Evolutionary conservation across 2,113 vertebrate genomes (phyloP).

Genomic region (Amia ocellicauda): DNA sequence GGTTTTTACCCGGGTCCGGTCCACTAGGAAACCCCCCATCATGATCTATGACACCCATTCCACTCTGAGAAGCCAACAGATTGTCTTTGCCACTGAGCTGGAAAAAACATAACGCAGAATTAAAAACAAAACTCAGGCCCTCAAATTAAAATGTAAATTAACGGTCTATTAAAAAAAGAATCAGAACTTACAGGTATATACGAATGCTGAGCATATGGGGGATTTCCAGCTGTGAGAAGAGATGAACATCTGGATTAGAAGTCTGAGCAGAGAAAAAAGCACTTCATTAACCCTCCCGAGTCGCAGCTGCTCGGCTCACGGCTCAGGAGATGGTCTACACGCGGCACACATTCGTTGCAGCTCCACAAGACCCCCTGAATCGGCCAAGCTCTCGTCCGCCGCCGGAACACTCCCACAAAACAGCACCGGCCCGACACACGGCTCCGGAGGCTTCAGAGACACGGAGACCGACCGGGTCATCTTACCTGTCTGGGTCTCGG

Average conservation of each 20-base stretch:
- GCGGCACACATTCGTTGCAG: no score
- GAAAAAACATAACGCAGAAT: slow-evolving; percentile 28
- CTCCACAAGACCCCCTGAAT: no score
- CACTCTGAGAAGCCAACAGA: slow-evolving; percentile 66
- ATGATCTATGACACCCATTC: slow-evolving; percentile 61
- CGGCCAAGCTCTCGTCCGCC: no score
- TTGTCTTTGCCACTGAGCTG: slow-evolving; percentile 74
- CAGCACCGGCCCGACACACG: no score
- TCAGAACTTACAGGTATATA: slow-evolving; percentile 16
- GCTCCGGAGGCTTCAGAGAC: no score
- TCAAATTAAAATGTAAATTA: not conserved
- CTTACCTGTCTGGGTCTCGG: slow-evolving; percentile 81
- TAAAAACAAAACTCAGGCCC: not conserved
- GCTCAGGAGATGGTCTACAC: no score
- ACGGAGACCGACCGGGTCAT: no score
- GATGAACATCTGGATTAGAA: no score
- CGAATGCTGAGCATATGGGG: not conserved
- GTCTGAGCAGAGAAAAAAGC: no score
- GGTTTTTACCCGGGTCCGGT: slow-evolving; percentile 68
- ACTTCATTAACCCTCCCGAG: no score
- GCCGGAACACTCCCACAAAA: no score
- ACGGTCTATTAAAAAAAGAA: not conserved
- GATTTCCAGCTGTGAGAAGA: slow-evolving; percentile 10
- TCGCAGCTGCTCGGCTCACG: no score
- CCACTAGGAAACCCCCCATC: slow-evolving; percentile 45